Evolutionary conservation across 1,140 invertebrate species (phyloP).

Genomic region (Meloidogyne chitwoodi): DNA sequence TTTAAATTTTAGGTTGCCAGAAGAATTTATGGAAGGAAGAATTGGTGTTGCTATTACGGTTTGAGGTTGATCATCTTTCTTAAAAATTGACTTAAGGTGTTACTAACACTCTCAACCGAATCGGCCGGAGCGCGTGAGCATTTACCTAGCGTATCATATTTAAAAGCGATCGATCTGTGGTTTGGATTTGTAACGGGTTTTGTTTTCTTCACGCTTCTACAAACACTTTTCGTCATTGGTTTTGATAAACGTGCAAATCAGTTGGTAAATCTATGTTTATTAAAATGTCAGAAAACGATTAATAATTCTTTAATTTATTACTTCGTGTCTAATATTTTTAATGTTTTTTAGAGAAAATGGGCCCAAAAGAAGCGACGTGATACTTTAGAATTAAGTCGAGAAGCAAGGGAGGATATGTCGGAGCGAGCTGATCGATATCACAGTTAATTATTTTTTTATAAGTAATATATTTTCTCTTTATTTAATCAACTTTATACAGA

Average conservation of each 20-base stretch:
- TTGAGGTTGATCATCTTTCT: neutral
- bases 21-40: constrained; percentile 59
- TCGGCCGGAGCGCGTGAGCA: constrained; percentile 58
- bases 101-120: constrained; percentile 56
- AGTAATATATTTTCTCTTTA: too few species aligned
- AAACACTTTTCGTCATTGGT: constrained; percentile 58
- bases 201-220: constrained; percentile 58
- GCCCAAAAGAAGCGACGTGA: constrained; percentile 47
- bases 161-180: constrained; percentile 60
- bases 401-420: constrained; percentile 47
- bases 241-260: constrained; percentile 59
- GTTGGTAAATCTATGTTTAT: constrained; percentile 35
- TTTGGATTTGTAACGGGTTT: constrained; percentile 59
- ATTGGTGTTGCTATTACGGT: constrained; percentile 59
- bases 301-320: neutral
- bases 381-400: constrained; percentile 52
- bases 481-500: too few species aligned
- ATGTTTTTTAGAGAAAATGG: constrained; percentile 50
- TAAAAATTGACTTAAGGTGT: constrained; percentile 11
- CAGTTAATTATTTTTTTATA: constrained; percentile 22
- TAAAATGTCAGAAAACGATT: neutral
- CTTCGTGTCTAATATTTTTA: neutral
- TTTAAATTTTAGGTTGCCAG: constrained; percentile 44
- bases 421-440: constrained; percentile 54
- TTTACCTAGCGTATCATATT: constrained; percentile 58